Conservation (phyloP, 2,888 invertebrate genomes). For the Eristalis tenax region DNA sequence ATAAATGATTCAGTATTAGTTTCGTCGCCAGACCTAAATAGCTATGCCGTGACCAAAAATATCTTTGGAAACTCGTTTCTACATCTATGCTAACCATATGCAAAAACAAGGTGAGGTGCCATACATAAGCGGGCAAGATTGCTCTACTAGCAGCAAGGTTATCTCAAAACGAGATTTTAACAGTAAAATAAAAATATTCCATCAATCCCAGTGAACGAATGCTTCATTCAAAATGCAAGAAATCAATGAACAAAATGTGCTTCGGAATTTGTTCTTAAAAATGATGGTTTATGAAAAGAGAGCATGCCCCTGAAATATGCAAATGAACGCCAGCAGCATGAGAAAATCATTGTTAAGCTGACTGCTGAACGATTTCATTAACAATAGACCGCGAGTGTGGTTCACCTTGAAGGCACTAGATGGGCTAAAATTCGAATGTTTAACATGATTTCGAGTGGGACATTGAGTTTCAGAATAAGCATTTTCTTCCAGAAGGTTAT, state of each 20-base stretch:
- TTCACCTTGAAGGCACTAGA: conserved; percentile 18
- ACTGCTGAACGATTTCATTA: conserved; percentile 1
- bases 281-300: background rate
- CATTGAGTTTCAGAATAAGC: background rate
- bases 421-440: background rate
- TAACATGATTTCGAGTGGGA: background rate
- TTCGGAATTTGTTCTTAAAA: background rate
- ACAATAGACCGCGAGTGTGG: conserved; percentile 1
- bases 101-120: conserved; percentile 23
- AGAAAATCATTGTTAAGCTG: conserved; percentile 10
- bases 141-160: conserved; percentile 21
- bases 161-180: conserved; percentile 32
- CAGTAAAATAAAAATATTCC: conserved; percentile 1
- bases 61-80: conserved; percentile 23
- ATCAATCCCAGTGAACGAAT: background rate
- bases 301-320: background rate
- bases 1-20: background rate
- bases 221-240: background rate
- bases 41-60: conserved; percentile 6
- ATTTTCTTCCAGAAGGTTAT: background rate
- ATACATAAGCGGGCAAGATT: background rate
- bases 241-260: background rate
- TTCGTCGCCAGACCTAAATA: background rate
- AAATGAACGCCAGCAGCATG: conserved; percentile 6
- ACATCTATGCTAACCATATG: conserved; percentile 9